Evolutionary conservation across 1,140 invertebrate species (phyloP), one percentile per base, ranked within the genome.

Genomic region (Diorhabda carinulata): DNA sequence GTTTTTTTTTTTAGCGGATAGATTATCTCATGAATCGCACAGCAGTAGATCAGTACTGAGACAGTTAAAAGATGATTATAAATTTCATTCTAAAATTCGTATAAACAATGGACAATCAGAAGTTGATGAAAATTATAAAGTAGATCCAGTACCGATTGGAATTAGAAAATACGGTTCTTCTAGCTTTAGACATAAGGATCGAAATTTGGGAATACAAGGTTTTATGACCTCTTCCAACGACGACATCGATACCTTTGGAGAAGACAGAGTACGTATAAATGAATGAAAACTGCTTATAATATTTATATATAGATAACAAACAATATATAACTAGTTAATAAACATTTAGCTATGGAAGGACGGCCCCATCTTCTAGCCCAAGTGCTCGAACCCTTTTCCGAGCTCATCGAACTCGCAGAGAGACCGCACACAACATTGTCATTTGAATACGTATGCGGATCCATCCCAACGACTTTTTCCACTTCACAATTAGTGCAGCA

Each of bases 11-110:
- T 81, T 79, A 45, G 81, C 82, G 57, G 74, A 82, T 3, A 82
- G 80, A 79, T 81, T 76, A 52, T 61, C 68, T 8, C 69, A 83
- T 3, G 85, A 85, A 73, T 83, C 82, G 44, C 84, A 82, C 65
- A 82, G 82, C 74, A 82, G 79, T 5, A 72, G 81, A 61, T 78
- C 83, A 63, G 75, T 81, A 3, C 70, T 77, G 70, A 78, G 81
- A 68, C 80, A 82, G 66, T 78, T 80, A 0, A 81, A 81, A 43
- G 79, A 80, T 61, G 83, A 82, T 69, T 70, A 79, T 2, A 72
- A 77, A 57, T 71, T 70, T 41, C 77, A 79, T 70, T 75, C 75
- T 3, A 70, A 73, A 62, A 68, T 72, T 3, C 70, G 77, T 52
- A 67, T 67, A 2, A 59, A 76, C 43, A 56, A 41, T 9, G 74